These are phyloP conservation scores for Panopea generosa DNA, from an alignment of 2,888 invertebrate species.

Conservation along the genomic window DNA sequence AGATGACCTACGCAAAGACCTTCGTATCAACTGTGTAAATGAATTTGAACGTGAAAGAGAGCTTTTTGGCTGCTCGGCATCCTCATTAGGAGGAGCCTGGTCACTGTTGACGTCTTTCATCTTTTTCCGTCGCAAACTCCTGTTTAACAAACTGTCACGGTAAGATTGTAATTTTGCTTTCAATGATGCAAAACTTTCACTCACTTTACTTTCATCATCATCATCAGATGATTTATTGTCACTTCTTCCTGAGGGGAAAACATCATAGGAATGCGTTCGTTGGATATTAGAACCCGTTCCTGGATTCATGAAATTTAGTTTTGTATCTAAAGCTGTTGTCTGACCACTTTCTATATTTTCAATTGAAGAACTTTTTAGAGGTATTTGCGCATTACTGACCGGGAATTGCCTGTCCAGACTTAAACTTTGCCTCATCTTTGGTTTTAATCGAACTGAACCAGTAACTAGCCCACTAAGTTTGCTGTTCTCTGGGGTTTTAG, in stretches of 20 bases:
- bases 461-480: constrained; percentile 51
- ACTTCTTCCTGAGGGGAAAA: constrained; percentile 44
- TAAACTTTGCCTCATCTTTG: constrained; percentile 44
- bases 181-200: constrained; percentile 72
- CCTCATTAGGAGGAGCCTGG: constrained; percentile 32
- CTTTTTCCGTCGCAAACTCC: constrained; percentile 56
- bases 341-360: constrained; percentile 17
- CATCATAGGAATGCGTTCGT: constrained; percentile 68
- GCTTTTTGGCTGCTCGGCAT: constrained; percentile 52
- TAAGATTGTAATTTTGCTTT: constrained; percentile 80
- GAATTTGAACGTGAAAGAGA: constrained; percentile 72
- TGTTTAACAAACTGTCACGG: constrained; percentile 72
- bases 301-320: constrained; percentile 4
- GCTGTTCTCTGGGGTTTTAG: constrained; percentile 21
- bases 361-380: constrained; percentile 29
- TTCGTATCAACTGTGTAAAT: constrained; percentile 53
- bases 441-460: constrained; percentile 56
- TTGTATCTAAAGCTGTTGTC: constrained; percentile 1
- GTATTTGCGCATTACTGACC: constrained; percentile 32
- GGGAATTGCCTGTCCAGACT: constrained; percentile 41
- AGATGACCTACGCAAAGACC: constrained; percentile 45
- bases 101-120: constrained; percentile 48
- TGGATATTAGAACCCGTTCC: constrained; percentile 25
- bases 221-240: constrained; percentile 30
- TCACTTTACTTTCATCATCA: constrained; percentile 43